A percentile compares a stretch with the other conserved stretches of the same genome.
Evolutionary conservation across 2,113 vertebrate genomes (phyloP).

Genomic region (Anseranas semipalmata): DNA sequence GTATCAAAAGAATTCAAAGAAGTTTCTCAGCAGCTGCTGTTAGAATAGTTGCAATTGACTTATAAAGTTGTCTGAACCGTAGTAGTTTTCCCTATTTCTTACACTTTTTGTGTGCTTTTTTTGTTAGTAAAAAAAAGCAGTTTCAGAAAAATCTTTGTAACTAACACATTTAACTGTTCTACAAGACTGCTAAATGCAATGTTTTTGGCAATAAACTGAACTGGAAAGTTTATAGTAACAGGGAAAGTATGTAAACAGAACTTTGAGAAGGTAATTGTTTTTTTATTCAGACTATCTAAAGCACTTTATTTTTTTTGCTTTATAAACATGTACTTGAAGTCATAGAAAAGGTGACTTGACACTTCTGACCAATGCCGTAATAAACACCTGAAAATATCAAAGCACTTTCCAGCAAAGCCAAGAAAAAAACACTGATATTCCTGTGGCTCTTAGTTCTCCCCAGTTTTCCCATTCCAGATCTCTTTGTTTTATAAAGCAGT

Average conservation of each 20-base stretch:
- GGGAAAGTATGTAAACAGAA: slow-evolving; percentile 1
- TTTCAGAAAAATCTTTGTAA: neutral
- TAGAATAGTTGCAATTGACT: slow-evolving; percentile 26
- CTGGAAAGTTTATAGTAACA: neutral
- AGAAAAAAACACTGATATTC: neutral
- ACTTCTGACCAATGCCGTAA: neutral
- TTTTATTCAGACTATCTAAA: slow-evolving; percentile 14
- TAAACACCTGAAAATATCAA: slow-evolving; percentile 27
- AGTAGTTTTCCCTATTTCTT: slow-evolving; percentile 8
- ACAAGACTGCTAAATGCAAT: neutral
- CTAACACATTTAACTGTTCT: neutral
- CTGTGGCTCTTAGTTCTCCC: neutral
- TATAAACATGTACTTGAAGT: slow-evolving; percentile 1
- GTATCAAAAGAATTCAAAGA: slow-evolving; percentile 37
- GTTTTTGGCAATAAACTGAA: neutral
- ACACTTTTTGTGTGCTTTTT: neutral
- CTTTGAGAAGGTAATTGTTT: neutral
- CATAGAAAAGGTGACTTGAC: neutral
- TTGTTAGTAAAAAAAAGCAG: slow-evolving; percentile 5
- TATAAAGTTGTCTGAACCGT: slow-evolving; percentile 25
- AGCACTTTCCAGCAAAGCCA: slow-evolving; percentile 14
- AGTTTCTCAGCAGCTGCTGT: slow-evolving; percentile 19
- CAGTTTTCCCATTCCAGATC: neutral
- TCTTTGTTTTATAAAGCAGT: neutral
- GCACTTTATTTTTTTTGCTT: neutral